Base-by-base conservation (phyloP, 2,888 invertebrate species). In the Philaethria dido region DNA sequence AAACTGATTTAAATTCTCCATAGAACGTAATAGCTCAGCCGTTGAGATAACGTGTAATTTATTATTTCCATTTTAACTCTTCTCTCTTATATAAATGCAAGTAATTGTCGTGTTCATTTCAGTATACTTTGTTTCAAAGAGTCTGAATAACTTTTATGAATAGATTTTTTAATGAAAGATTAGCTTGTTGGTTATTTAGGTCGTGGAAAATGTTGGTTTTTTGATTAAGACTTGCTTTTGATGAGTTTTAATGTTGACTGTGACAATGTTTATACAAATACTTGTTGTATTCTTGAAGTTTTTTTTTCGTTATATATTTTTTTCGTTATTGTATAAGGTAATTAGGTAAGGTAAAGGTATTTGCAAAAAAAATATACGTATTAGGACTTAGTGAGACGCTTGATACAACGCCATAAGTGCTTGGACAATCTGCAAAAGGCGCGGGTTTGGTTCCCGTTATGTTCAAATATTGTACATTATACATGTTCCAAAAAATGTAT, bases 1-100 rank as follows among this genome's bases (percentile, higher is more conserved):
- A 86, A 90, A 90, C 88, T 90, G 90, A 90, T 90, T 90, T 89
- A 89, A 90, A 90, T 88, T n/a, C n/a, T n/a, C 85, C 76, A 80
- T 84, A 79, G 81, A 78, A 78, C 75, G 81, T 52, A 52, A 52
- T 80, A 81, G 80, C 80, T 80, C 73, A 75, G 77, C 77, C 78
- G 77, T 80, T 77, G 77, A 71, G 68, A 68, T 70, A 68, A 66
- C 64, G 50, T 48, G 52, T 62, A 71, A 62, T 66, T 63, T 42
- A 45, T 66, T 69, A 57, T 57, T 61, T 63, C 62, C 59, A 59
- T 68, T 69, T 72, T 66, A 68, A 45, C 50, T 63, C 45, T 63
- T 64, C 50, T 47, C 11, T 29, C 9, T 59, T 18, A 20, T 44
- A 14, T 18, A 20, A 44, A 65, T 29, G 22, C 18, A 20, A 47